A percentile compares a stretch with the other conserved stretches of the same genome.
phyloP scores from a whole-genome alignment of 2,888 invertebrate genomes.

The Coleophora deauratella region DNA sequence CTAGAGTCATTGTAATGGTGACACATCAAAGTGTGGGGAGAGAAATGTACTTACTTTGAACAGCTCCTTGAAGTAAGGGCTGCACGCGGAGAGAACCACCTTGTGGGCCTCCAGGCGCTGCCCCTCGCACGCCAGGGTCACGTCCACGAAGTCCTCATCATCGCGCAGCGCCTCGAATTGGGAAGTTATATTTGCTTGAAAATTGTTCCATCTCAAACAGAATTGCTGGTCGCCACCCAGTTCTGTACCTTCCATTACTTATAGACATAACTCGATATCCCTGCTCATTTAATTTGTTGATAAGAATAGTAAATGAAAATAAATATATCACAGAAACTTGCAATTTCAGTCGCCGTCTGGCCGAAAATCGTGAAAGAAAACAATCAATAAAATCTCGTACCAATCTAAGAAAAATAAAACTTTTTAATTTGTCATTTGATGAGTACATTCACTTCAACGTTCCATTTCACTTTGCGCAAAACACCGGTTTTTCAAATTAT shows the following conservation, averaged over 20 bases:
- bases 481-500: slow-evolving; percentile 28
- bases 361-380: slow-evolving; percentile 75
- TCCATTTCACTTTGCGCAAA: slow-evolving; percentile 43
- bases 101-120: slow-evolving; percentile 89
- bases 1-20: slow-evolving; percentile 75
- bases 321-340: slow-evolving; percentile 75
- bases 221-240: slow-evolving; percentile 86
- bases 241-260: slow-evolving; percentile 76
- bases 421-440: slow-evolving; percentile 74
- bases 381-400: slow-evolving; percentile 76
- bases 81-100: slow-evolving; percentile 89
- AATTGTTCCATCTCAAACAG: slow-evolving; percentile 93
- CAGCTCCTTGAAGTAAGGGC: slow-evolving; percentile 90
- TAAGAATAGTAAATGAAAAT: slow-evolving; percentile 73
- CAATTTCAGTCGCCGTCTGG: slow-evolving; percentile 75
- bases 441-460: slow-evolving; percentile 72
- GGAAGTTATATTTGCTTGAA: slow-evolving; percentile 89
- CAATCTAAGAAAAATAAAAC: slow-evolving; percentile 75
- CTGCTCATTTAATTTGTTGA: slow-evolving; percentile 74
- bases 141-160: slow-evolving; percentile 91
- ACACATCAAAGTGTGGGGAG: slow-evolving; percentile 74
- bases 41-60: slow-evolving; percentile 82
- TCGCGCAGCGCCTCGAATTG: slow-evolving; percentile 89
- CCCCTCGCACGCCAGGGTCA: slow-evolving; percentile 90
- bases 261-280: slow-evolving; percentile 75